Conservation (phyloP, 1,140 invertebrate species). For the Eriocheir sinensis region DNA sequence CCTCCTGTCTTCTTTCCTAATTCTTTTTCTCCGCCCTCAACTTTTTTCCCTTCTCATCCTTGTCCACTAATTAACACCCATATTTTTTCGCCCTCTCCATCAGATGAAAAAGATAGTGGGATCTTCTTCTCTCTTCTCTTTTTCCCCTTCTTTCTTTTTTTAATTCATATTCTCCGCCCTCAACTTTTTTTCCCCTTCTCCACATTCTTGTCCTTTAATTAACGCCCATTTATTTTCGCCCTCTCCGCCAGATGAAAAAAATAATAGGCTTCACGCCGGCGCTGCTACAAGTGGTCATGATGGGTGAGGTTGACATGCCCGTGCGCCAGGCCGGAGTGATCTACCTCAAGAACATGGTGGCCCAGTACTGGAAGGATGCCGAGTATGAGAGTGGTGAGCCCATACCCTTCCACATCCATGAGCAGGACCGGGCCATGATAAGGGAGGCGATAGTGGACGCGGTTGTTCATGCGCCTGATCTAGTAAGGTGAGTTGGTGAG, state of each 20-base stretch:
- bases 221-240: background rate
- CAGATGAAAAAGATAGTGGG: background rate
- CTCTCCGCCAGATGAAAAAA: constrained; percentile 90
- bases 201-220: background rate
- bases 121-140: background rate
- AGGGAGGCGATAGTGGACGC: constrained; percentile 97
- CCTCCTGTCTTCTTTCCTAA: too few species aligned
- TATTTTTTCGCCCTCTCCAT: background rate
- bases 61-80: too few species aligned
- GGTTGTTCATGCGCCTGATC: constrained; percentile 94
- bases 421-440: constrained; percentile 97
- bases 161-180: background rate
- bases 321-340: constrained; percentile 97
- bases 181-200: background rate
- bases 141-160: too few species aligned
- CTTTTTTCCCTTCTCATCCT: too few species aligned
- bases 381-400: constrained; percentile 87
- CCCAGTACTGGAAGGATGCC: constrained; percentile 93
- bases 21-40: too few species aligned
- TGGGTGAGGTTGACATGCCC: constrained; percentile 93
- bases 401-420: constrained; percentile 94
- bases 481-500: constrained; percentile 86
- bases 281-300: constrained; percentile 96
- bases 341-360: constrained; percentile 97
- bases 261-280: constrained; percentile 97